Evolutionary conservation across 1,140 invertebrate species (phyloP), one percentile per base, ranked within the genome.

Genomic region (Scaptomyza hsui): DNA sequence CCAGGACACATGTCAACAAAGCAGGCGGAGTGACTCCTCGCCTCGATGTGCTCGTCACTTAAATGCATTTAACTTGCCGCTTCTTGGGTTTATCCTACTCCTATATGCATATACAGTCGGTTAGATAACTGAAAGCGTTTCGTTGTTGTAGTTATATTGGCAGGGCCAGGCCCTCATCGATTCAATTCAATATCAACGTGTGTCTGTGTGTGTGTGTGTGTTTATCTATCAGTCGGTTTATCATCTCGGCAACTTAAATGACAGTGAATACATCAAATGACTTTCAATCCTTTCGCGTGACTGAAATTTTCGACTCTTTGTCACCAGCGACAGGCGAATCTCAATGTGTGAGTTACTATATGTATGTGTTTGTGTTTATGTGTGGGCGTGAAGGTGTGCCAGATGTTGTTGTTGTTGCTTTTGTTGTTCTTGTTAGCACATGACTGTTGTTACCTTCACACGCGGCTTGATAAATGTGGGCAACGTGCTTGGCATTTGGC

Each of bases 271-370:
- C 81, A 80, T 85, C 81, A 85, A 85, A 80, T 78, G 81, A 80
- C 77, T 80, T 86, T 81, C 78, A 85, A 85, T 85, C 81, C 81
- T 75, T 86, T 85, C 81, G 81, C 81, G 81, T 86, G 81, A 85
- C 81, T 85, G 45, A 86, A 85, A 86, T 86, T 86, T 74, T 86
- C 73, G 81, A 77, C 81, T 86, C 81, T 86, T 85, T 85, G 81
- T 86, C 81, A 85, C 69, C 71, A 57, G 52, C 61, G 52, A 72
- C 69, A 67, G 62, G 51, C 68, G 64, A 51, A 64, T 71, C 69
- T 72, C 29, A 44, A 26, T 32, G 32, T 13, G 12, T 42, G 21
- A 41, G n/a, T 15, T 10, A 26, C 3, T 26, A n/a, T 48, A 4
- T 60, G 19, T 15, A 7, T 49, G 9, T 26, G 21, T 48, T 44